A percentile compares a stretch with the other conserved stretches of the same genome.
Evolutionary conservation across 2,888 invertebrate species (phyloP).

Genomic region (Sphinx pinastri): DNA sequence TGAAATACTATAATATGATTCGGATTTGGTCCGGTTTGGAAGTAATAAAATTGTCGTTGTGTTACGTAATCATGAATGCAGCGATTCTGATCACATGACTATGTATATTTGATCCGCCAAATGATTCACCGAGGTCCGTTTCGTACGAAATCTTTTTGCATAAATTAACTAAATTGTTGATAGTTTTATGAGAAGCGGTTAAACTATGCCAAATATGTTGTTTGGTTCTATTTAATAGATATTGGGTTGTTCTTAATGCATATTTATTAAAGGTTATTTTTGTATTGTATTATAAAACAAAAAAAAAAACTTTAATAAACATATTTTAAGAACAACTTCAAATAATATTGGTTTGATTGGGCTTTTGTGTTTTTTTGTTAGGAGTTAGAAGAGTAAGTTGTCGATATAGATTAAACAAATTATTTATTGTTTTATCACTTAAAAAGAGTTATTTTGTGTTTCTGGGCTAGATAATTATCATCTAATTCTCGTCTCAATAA

Average conservation of each 20-base stretch:
- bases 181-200: background rate
- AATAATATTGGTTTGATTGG: too few relatives aligned
- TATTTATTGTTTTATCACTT: too few relatives aligned
- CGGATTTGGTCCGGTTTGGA: constrained; percentile 50
- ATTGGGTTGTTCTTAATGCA: background rate
- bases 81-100: constrained; percentile 37
- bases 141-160: constrained; percentile 25
- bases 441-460: too few relatives aligned
- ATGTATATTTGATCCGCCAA: constrained; percentile 40
- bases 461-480: too few relatives aligned
- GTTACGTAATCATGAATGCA: constrained; percentile 45
- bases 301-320: too few relatives aligned
- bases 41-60: constrained; percentile 40
- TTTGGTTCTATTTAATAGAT: background rate
- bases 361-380: background rate
- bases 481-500: too few relatives aligned
- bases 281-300: too few relatives aligned
- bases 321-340: too few relatives aligned
- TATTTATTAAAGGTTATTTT: background rate
- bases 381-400: background rate
- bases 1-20: background rate
- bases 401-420: too few relatives aligned
- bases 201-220: background rate
- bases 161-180: constrained; percentile 15
- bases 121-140: constrained; percentile 37